Conservation (phyloP, 1,140 invertebrate species). For the Phymorhynchus buccinoides region DNA sequence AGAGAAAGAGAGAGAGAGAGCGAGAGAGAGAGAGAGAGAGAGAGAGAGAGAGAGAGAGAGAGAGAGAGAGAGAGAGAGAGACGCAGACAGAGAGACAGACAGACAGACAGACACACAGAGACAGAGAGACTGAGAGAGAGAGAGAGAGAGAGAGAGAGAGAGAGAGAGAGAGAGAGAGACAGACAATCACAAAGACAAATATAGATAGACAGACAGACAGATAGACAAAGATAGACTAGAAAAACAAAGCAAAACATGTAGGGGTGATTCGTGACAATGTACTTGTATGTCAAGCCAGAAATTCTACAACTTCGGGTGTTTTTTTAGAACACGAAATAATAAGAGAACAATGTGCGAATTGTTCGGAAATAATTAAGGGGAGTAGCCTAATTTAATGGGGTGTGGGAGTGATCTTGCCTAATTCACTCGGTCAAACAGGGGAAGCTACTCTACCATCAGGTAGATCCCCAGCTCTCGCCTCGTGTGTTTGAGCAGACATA, state of each 20-base stretch:
- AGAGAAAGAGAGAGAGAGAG: no score
- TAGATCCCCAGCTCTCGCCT: no score
- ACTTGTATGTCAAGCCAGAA: no score
- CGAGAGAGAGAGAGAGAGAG: not conserved
- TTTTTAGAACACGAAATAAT: no score
- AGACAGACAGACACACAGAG: not conserved
- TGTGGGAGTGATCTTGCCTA: no score
- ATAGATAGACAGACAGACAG: not conserved
- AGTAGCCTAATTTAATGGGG: no score
- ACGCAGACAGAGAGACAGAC: not conserved
- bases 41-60: constrained; percentile 10
- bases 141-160: constrained; percentile 16
- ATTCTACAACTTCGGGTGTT: no score
- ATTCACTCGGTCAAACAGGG: no score
- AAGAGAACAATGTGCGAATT: no score
- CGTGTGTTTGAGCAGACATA: no score
- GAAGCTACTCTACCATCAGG: no score
- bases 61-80: constrained; percentile 13
- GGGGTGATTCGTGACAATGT: not conserved
- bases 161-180: not conserved
- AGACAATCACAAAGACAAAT: not conserved
- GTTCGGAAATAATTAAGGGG: no score
- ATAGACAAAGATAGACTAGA: not conserved
- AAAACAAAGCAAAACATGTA: not conserved
- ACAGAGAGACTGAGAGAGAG: constrained; percentile 1